These are phyloP conservation scores for Corythornis cristatus DNA, from an alignment of 2,113 vertebrate species.

Conservation along the genomic window DNA sequence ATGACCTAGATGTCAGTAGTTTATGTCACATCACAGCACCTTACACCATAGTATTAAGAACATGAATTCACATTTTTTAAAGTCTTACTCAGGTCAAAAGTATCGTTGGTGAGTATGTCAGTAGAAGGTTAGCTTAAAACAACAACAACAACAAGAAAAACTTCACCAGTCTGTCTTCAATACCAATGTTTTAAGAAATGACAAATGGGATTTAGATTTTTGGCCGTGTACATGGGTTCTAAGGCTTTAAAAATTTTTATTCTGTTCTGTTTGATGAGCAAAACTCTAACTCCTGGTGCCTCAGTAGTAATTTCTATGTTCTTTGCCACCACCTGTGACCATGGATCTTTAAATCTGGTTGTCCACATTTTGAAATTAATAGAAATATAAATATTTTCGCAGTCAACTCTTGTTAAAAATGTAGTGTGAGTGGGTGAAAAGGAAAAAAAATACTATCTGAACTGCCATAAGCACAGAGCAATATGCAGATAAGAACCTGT, in stretches of 20 bases:
- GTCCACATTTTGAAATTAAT: neutral
- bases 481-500: neutral
- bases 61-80: neutral
- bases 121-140: neutral
- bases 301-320: neutral
- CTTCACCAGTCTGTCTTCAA: neutral
- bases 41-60: neutral
- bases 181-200: neutral
- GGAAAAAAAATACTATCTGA: neutral
- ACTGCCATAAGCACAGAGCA: neutral
- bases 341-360: neutral
- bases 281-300: neutral
- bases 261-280: neutral
- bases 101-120: accelerated
- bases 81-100: neutral
- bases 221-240: neutral
- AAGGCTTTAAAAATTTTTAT: neutral
- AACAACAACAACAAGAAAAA: neutral
- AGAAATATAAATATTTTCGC: neutral
- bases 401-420: neutral
- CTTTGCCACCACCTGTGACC: neutral
- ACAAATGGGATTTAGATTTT: neutral
- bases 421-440: neutral
- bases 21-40: neutral
- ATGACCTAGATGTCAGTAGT: neutral